Conservation (phyloP, 2,888 invertebrate species). For the Heterodera filipjevi region DNA sequence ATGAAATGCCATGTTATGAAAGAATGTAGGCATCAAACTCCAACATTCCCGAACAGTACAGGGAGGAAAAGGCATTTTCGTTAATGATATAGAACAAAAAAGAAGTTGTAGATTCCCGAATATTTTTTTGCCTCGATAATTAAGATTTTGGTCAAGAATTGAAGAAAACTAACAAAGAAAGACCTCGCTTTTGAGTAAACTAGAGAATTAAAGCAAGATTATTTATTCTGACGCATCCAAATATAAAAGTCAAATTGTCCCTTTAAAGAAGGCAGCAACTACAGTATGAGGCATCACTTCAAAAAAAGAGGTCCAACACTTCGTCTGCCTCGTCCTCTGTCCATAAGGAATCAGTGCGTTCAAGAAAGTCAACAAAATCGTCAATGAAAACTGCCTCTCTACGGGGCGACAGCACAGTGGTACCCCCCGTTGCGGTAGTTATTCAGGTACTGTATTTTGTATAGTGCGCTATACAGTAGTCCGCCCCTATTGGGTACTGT, state of each 20-base stretch:
- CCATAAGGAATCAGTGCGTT: background rate
- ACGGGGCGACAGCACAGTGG: constrained; percentile 7
- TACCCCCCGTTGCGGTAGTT: constrained; percentile 7
- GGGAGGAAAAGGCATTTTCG: no score
- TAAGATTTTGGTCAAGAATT: no score
- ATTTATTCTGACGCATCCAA: background rate
- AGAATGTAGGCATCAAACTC: no score
- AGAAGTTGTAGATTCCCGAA: no score
- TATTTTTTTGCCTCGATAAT: no score
- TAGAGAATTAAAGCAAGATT: no score
- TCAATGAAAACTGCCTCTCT: constrained; percentile 11
- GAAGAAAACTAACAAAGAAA: no score
- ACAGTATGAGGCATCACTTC: background rate
- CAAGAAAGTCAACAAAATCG: constrained; percentile 19
- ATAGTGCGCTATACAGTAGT: background rate
- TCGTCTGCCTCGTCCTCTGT: constrained; percentile 3
- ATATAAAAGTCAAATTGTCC: background rate
- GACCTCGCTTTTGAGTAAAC: no score
- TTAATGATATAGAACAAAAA: no score
- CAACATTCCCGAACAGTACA: no score
- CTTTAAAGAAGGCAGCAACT: constrained; percentile 13
- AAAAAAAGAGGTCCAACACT: constrained; percentile 20
- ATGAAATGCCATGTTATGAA: no score
- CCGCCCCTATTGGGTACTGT: no score
- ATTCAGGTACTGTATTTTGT: constrained; percentile 3